Percentiles rank a stretch among this genome's conserved stretches.
Conservation (phyloP, 2,113 vertebrate genomes). For the Tympanuchus pallidicinctus region DNA sequence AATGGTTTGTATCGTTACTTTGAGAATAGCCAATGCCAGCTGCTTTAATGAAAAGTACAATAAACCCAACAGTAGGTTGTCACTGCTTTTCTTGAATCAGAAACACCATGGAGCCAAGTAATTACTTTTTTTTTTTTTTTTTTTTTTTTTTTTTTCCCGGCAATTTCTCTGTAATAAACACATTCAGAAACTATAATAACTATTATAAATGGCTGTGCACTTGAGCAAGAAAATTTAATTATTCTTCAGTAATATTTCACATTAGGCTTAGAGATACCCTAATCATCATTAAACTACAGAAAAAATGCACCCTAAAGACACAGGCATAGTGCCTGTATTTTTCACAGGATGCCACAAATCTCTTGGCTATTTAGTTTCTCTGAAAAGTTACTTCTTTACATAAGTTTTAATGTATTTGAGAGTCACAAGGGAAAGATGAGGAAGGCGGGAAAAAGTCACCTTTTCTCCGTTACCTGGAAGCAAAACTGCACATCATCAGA, state of each 20-base stretch:
- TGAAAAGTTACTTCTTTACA: neutral
- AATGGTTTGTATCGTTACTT: neutral
- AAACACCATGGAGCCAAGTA: constrained; percentile 4
- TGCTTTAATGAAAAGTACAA: constrained; percentile 40
- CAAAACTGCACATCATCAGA: neutral
- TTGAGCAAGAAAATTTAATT: constrained; percentile 49
- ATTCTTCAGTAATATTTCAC: constrained; percentile 45
- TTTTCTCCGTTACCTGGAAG: neutral
- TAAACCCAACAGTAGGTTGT: neutral
- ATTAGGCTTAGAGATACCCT: neutral
- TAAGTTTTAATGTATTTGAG: neutral
- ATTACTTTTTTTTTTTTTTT: constrained; percentile 15
- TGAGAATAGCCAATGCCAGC: constrained; percentile 7
- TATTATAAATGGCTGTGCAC: constrained; percentile 30
- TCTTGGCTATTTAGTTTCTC: neutral
- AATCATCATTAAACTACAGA: neutral
- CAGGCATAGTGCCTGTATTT: neutral
- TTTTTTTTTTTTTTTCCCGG: neutral
- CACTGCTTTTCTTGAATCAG: constrained; percentile 11
- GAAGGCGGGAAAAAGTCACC: neutral
- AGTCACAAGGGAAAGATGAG: neutral
- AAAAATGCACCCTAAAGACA: neutral
- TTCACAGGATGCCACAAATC: neutral
- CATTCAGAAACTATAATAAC: constrained; percentile 27
- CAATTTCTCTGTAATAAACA: constrained; percentile 47